phyloP scores from a whole-genome alignment of 2,888 invertebrate species.

The Sminthurides aquaticus region DNA sequence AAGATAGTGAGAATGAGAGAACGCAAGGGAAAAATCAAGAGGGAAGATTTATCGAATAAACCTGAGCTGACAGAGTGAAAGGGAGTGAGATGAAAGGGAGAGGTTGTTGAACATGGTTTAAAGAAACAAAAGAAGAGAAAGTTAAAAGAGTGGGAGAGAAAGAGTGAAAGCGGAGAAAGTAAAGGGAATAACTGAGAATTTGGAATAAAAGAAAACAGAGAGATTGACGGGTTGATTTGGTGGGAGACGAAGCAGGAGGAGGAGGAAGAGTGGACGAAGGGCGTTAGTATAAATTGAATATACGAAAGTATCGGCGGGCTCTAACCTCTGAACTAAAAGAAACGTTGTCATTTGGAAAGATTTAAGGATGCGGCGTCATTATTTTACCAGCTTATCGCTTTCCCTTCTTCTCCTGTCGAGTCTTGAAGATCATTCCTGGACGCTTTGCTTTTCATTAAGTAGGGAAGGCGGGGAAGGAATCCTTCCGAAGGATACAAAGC shows the following conservation, averaged over 20 bases:
- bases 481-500: no score
- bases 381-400: not conserved
- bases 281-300: not conserved
- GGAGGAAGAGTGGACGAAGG: not conserved
- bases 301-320: no score
- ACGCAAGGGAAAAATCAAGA: constrained; percentile 1
- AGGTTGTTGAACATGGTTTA: constrained; percentile 4
- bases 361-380: not conserved
- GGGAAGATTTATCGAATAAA: not conserved
- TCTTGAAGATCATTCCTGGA: not conserved
- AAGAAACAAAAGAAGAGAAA: not conserved
- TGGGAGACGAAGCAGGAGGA: no score
- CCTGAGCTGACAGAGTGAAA: constrained; percentile 6
- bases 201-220: not conserved
- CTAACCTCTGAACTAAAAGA: not conserved
- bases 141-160: not conserved
- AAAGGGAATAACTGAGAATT: not conserved
- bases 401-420: not conserved
- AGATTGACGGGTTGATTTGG: constrained; percentile 6
- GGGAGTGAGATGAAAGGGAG: not conserved
- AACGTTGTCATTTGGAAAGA: constrained; percentile 2
- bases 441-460: not conserved
- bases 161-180: not conserved
- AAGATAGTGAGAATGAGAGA: not conserved
- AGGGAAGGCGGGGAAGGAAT: no score